A percentile compares a stretch with the other conserved stretches of the same genome.
Evolutionary conservation across 2,113 vertebrate genomes (phyloP).

Genomic region (Petroica traversi): DNA sequence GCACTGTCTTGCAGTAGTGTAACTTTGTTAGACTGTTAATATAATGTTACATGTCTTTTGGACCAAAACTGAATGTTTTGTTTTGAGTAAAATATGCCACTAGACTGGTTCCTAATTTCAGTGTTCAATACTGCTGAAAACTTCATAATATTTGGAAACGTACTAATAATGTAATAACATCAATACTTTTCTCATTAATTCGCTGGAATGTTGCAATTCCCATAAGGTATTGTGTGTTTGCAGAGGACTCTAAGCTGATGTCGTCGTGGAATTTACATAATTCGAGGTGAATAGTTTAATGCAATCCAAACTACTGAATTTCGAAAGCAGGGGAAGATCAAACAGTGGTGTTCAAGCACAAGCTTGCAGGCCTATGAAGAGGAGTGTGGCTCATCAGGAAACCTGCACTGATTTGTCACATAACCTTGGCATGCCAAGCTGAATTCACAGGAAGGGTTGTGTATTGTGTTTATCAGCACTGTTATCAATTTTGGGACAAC

Average conservation of each 20-base stretch:
- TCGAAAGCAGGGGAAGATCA: not conserved
- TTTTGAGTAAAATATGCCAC: not conserved
- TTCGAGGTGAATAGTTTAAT: not conserved
- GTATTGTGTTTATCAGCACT: not conserved
- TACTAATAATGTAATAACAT: not conserved
- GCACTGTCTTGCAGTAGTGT: rapidly evolving
- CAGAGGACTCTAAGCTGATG: not conserved
- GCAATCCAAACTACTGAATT: not conserved
- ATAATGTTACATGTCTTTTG: rapidly evolving
- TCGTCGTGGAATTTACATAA: rapidly evolving
- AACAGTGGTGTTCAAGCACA: not conserved
- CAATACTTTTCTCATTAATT: not conserved
- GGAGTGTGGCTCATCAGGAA: not conserved
- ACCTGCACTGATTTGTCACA: not conserved
- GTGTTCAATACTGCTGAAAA: not conserved
- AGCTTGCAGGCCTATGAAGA: not conserved
- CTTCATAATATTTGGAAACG: not conserved
- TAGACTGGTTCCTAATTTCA: rapidly evolving
- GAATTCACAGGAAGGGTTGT: not conserved
- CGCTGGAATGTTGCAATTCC: too few relatives aligned
- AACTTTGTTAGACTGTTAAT: not conserved
- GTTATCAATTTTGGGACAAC: not conserved
- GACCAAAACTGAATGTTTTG: not conserved
- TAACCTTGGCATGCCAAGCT: not conserved
- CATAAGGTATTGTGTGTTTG: not conserved